Percentiles rank a stretch among this genome's conserved stretches.
These are phyloP conservation scores for Dynastes tityus DNA, from an alignment of 2,888 invertebrate species.

Conservation along the genomic window DNA sequence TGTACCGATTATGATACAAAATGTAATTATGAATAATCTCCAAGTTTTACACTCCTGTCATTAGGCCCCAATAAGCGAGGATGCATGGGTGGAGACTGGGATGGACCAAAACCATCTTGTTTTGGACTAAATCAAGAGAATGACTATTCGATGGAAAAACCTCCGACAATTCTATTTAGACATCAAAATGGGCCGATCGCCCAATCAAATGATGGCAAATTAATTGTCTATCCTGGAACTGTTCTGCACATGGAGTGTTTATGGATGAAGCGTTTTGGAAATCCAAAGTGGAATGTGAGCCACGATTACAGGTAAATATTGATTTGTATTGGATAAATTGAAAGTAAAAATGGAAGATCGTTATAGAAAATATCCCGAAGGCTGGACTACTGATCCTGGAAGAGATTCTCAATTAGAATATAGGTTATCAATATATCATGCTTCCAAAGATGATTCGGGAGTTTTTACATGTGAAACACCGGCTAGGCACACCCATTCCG, in stretches of 20 bases:
- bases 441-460: slow-evolving; percentile 88
- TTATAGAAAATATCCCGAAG: slow-evolving; percentile 80
- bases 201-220: slow-evolving; percentile 88
- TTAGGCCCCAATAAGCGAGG: slow-evolving; percentile 79
- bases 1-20: slow-evolving; percentile 32
- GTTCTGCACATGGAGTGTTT: slow-evolving; percentile 91
- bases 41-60: background rate
- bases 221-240: slow-evolving; percentile 89
- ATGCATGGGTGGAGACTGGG: slow-evolving; percentile 87
- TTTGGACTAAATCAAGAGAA: slow-evolving; percentile 89
- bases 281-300: slow-evolving; percentile 88
- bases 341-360: background rate
- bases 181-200: slow-evolving; percentile 89
- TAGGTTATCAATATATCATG: slow-evolving; percentile 85
- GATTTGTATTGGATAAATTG: slow-evolving; percentile 58
- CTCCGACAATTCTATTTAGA: slow-evolving; percentile 88
- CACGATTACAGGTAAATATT: slow-evolving; percentile 75
- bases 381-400: slow-evolving; percentile 87
- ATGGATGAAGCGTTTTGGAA: slow-evolving; percentile 89
- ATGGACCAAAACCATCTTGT: slow-evolving; percentile 84
- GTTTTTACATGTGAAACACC: slow-evolving; percentile 89
- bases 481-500: slow-evolving; percentile 84
- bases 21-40: background rate
- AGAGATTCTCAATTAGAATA: slow-evolving; percentile 86
- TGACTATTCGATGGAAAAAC: slow-evolving; percentile 90